These are phyloP conservation scores for Smutsia gigantea DNA, from an alignment of 2,797 vertebrate species.

Conservation along the genomic window DNA sequence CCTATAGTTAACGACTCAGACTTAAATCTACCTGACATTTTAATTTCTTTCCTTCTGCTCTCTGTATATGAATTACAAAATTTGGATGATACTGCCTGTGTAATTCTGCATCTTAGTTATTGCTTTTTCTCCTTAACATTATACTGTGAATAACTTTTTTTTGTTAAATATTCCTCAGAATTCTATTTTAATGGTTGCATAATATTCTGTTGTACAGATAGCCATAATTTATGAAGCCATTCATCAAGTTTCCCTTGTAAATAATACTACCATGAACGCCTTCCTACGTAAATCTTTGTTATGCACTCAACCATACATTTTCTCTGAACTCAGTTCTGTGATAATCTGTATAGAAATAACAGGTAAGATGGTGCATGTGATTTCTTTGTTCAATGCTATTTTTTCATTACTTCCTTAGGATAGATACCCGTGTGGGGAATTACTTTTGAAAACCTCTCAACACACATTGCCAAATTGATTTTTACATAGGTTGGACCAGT, in stretches of 20 bases:
- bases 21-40: not conserved
- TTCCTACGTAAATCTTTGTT: not conserved
- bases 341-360: fast-evolving
- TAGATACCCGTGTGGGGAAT: not conserved
- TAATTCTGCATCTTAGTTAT: no score
- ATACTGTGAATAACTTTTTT: not conserved
- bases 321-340: not conserved
- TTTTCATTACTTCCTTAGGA: not conserved
- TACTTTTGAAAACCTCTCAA: not conserved
- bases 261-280: not conserved
- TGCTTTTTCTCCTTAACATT: not conserved
- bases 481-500: not conserved
- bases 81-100: fast-evolving
- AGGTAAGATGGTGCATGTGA: fast-evolving
- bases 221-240: not conserved
- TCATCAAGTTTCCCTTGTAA: fast-evolving
- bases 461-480: not conserved
- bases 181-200: not conserved
- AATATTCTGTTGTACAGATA: not conserved
- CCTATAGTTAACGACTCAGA: fast-evolving
- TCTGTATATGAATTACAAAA: fast-evolving
- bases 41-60: not conserved
- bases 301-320: fast-evolving
- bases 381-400: not conserved
- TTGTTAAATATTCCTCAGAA: not conserved